Conservation (phyloP, 2,888 invertebrate genomes). For the Oscheius sp. region DNA sequence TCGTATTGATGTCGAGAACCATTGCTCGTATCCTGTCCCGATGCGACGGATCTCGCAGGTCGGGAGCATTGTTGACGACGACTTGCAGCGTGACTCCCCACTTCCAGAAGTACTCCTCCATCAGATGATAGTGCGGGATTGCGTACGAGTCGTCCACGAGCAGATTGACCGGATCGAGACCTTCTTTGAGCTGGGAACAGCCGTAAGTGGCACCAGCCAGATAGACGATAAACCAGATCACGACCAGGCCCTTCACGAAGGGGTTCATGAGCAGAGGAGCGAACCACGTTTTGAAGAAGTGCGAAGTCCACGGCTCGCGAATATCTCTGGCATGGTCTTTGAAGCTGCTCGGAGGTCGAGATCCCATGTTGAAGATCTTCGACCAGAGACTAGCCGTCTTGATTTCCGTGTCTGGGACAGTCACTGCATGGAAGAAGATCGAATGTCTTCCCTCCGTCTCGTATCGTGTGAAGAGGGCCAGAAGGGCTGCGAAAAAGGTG, state of each 20-base stretch:
- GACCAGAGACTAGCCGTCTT: constrained; percentile 1
- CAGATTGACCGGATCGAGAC: constrained; percentile 70
- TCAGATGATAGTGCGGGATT: constrained; percentile 68
- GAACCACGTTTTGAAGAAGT: constrained; percentile 70
- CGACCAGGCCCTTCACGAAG: constrained; percentile 60
- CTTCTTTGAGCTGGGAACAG: constrained; percentile 67
- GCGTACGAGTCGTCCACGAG: constrained; percentile 72
- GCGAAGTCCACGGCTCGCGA: constrained; percentile 60
- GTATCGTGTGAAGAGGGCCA: constrained; percentile 66
- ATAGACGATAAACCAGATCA: constrained; percentile 72
- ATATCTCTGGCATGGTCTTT: constrained; percentile 32
- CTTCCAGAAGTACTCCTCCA: constrained; percentile 72
- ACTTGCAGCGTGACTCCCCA: constrained; percentile 71
- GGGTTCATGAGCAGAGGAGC: constrained; percentile 73
- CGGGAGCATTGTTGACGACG: constrained; percentile 73
- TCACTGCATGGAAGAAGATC: constrained; percentile 51
- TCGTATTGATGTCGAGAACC: constrained; percentile 70
- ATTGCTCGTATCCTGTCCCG: constrained; percentile 60
- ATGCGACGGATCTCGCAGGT: constrained; percentile 61
- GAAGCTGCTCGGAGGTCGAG: constrained; percentile 30
- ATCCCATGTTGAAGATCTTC: constrained; percentile 58
- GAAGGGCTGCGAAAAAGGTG: constrained; percentile 71
- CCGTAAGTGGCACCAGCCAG: constrained; percentile 70
- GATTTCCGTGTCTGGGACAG: constrained; percentile 46
- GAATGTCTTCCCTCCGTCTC: constrained; percentile 66